phyloP scores from a whole-genome alignment of 1,140 invertebrate genomes.

The Hydropsyche tenuis region DNA sequence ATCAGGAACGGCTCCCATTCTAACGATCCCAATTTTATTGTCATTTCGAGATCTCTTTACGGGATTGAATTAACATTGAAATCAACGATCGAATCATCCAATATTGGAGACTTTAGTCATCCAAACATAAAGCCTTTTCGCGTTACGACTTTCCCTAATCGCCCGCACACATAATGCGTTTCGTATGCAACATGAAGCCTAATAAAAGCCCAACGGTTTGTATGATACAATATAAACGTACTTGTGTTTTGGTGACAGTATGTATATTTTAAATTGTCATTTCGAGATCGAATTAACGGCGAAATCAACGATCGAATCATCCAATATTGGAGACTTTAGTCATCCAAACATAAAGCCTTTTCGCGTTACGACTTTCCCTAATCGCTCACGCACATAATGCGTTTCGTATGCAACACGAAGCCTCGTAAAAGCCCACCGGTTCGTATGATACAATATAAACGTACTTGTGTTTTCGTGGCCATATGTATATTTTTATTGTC shows the following conservation, averaged over 20 bases:
- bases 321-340: too few relatives aligned
- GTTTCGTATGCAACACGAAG: constrained; percentile 29
- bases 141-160: not conserved
- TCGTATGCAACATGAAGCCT: constrained; percentile 31
- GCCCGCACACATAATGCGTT: constrained; percentile 5
- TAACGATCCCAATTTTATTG: too few relatives aligned
- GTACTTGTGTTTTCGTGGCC: constrained; percentile 25
- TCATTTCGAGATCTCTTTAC: too few relatives aligned
- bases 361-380: not conserved
- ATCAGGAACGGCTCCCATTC: too few relatives aligned
- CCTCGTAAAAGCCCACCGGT: constrained; percentile 24
- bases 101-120: too few relatives aligned
- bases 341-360: too few relatives aligned
- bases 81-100: too few relatives aligned
- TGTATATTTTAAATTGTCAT: not conserved
- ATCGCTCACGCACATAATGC: constrained; percentile 12
- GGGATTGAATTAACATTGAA: too few relatives aligned
- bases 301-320: too few relatives aligned
- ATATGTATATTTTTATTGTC: constrained; percentile 16
- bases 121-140: too few relatives aligned
- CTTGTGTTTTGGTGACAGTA: constrained; percentile 25
- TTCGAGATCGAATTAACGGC: too few relatives aligned
- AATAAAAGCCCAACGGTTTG: constrained; percentile 13
- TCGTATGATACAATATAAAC: not conserved
- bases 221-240: not conserved